Conservation (phyloP, 2,113 vertebrate genomes). For the Xiphophorus maculatus region DNA sequence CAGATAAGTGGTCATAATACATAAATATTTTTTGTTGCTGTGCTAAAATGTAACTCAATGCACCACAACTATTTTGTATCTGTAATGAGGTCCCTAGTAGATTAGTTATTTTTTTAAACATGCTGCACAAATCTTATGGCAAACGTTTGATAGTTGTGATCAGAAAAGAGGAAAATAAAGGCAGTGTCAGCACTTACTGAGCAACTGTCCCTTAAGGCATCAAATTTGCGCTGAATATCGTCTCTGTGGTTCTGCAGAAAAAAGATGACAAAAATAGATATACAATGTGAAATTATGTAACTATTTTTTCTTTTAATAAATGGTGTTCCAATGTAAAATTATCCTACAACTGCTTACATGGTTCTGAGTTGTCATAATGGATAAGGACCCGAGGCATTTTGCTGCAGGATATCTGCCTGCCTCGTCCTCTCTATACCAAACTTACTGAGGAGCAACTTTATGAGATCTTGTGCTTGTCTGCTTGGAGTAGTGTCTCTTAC, state of each 20-base stretch:
- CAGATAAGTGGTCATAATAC: background rate
- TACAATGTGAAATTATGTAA: background rate
- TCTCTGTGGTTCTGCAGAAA: constrained; percentile 82
- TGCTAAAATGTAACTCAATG: background rate
- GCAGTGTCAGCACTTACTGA: constrained; percentile 86
- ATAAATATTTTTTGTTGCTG: background rate
- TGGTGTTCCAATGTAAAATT: background rate
- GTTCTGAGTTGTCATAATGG: no score
- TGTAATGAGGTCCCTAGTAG: background rate
- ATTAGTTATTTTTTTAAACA: background rate
- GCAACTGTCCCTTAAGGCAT: constrained; percentile 98
- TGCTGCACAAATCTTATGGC: constrained; percentile 4
- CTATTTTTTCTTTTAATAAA: no score
- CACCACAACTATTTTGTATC: constrained; percentile 1
- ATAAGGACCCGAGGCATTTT: background rate
- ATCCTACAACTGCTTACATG: background rate
- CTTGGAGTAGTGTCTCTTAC: constrained; percentile 73
- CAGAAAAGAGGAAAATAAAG: constrained; percentile 19
- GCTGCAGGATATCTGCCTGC: background rate
- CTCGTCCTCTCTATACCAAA: background rate
- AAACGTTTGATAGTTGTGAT: background rate
- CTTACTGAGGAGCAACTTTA: background rate
- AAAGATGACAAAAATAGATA: background rate
- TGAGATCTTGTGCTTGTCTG: background rate
- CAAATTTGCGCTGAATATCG: constrained; percentile 99